Evolutionary conservation across 2,888 invertebrate species (phyloP).

Genomic region (Eristalinus aeneus): DNA sequence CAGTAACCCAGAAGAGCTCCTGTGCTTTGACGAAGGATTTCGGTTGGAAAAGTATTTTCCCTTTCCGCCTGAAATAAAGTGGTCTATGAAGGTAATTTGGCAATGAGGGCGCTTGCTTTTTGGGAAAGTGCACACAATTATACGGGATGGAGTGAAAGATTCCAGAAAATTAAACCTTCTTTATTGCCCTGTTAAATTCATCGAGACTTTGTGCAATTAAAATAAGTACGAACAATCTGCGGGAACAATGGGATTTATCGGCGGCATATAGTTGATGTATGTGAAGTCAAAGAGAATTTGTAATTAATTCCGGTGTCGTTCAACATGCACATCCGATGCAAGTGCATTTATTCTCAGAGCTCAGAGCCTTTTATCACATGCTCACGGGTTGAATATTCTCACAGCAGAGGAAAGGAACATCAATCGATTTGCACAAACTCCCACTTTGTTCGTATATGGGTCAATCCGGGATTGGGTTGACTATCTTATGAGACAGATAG

Average conservation of each 20-base stretch:
- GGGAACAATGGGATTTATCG: neutral
- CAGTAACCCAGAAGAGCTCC: neutral
- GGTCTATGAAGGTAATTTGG: neutral
- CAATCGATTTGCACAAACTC: neutral
- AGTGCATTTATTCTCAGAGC: too few species aligned
- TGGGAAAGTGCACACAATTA: neutral
- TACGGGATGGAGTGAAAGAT: neutral
- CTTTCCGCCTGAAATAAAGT: neutral
- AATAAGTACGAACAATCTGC: neutral
- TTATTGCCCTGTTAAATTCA: neutral
- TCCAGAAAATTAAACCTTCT: neutral
- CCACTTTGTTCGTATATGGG: neutral
- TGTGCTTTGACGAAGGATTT: neutral
- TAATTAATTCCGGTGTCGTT: too few species aligned
- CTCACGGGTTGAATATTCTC: too few species aligned
- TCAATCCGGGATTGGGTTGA: neutral
- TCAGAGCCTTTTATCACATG: neutral
- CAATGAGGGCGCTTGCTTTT: neutral
- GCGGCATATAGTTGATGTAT: neutral
- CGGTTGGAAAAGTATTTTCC: neutral
- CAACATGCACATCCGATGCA: too few species aligned
- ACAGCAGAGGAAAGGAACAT: neutral
- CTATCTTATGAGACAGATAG: neutral
- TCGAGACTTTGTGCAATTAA: neutral
- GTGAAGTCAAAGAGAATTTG: too few species aligned